These are phyloP conservation scores for Paracyclopina nana DNA, from an alignment of 1,140 invertebrate genomes.

Conservation along the genomic window DNA sequence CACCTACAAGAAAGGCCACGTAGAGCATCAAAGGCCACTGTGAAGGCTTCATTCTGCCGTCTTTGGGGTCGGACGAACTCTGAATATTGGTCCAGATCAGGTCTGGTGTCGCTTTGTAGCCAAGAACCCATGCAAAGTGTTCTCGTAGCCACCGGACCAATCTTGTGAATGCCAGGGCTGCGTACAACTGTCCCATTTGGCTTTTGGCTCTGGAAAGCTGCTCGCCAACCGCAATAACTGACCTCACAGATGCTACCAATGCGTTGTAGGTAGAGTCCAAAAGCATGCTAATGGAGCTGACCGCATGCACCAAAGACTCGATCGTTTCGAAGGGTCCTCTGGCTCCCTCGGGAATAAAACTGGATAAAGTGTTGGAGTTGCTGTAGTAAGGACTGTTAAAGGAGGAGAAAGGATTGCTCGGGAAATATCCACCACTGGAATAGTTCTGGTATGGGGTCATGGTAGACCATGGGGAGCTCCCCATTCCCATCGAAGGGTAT, in stretches of 20 bases:
- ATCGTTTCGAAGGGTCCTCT: constrained; percentile 79
- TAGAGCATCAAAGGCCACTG: constrained; percentile 45
- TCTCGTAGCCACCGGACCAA: background rate
- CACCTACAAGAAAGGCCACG: constrained; percentile 59
- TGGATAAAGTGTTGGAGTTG: background rate
- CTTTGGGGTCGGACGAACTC: constrained; percentile 12
- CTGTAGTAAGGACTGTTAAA: background rate
- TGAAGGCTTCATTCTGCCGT: constrained; percentile 21
- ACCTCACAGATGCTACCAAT: constrained; percentile 76
- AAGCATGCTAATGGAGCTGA: constrained; percentile 84
- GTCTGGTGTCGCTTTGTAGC: background rate
- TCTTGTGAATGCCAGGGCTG: constrained; percentile 22
- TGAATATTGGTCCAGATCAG: background rate
- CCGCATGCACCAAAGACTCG: constrained; percentile 70
- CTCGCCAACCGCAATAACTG: constrained; percentile 80
- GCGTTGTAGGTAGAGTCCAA: constrained; percentile 90
- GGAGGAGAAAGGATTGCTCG: background rate
- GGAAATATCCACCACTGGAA: background rate
- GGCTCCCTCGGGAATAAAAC: constrained; percentile 57
- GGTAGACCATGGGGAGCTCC: too few species aligned
- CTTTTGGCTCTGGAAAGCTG: constrained; percentile 62
- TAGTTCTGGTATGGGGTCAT: background rate
- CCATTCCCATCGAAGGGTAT: too few species aligned
- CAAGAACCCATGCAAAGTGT: background rate
- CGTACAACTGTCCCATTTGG: constrained; percentile 63